Evolutionary conservation across 2,797 vertebrate species (phyloP).

Genomic region (Uromys caudimaculatus): DNA sequence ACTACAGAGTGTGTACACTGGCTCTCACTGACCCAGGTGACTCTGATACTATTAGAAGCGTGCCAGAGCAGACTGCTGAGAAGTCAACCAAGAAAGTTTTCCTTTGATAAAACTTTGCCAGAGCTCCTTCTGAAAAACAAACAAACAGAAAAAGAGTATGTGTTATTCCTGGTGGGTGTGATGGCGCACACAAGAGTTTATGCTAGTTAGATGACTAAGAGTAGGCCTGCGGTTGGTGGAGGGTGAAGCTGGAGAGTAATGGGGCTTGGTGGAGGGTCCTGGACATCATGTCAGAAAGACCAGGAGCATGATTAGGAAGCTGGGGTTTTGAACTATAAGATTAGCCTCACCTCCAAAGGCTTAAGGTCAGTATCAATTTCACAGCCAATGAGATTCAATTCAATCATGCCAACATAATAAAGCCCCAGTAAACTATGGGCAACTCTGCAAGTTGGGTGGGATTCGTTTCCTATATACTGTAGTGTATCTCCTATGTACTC

Average conservation of each 20-base stretch:
- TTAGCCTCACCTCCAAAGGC: background rate
- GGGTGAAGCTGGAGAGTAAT: background rate
- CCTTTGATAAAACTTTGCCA: background rate
- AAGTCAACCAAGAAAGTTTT: background rate
- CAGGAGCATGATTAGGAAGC: background rate
- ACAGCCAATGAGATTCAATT: background rate
- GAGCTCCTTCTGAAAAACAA: no score
- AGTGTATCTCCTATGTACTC: background rate
- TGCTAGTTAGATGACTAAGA: background rate
- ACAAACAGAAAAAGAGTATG: no score
- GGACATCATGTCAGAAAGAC: conserved; percentile 9
- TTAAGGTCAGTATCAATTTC: background rate
- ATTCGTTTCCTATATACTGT: background rate
- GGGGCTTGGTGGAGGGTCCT: background rate
- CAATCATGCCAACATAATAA: background rate
- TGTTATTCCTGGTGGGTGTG: background rate
- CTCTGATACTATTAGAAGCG: background rate
- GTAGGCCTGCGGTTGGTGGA: background rate
- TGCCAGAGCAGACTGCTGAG: background rate
- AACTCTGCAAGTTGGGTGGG: background rate
- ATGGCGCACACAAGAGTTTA: background rate
- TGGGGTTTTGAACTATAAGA: background rate
- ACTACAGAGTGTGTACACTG: background rate
- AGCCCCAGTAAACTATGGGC: background rate
- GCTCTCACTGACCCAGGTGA: background rate